Conservation (phyloP, 2,888 invertebrate genomes). For the Nemoura dubitans region DNA sequence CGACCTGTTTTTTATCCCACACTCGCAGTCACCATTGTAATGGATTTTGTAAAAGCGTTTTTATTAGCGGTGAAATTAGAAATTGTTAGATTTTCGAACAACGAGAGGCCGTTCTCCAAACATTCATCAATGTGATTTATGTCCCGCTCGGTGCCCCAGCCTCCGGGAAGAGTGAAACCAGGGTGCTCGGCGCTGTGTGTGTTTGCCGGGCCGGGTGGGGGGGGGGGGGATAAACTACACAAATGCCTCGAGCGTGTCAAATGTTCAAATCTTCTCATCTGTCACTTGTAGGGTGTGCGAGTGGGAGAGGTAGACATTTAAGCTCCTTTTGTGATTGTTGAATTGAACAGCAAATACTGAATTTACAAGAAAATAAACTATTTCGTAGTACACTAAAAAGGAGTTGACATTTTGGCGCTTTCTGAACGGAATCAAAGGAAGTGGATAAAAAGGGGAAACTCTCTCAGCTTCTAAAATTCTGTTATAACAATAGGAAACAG, state of each 20-base stretch:
- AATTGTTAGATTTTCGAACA: conserved; percentile 30
- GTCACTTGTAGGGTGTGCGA: conserved; percentile 39
- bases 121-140: conserved; percentile 49
- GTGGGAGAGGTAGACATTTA: background rate
- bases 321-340: conserved; percentile 32
- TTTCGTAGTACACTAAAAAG: background rate
- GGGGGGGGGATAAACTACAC: conserved; percentile 42
- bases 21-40: conserved; percentile 23
- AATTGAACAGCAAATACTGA: conserved; percentile 26
- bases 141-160: background rate
- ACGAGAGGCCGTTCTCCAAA: conserved; percentile 44
- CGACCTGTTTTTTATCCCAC: background rate
- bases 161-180: background rate
- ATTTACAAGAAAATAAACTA: conserved; percentile 32
- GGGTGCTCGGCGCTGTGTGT: background rate
- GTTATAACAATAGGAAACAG: background rate
- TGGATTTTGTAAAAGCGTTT: conserved; percentile 38
- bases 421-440: background rate
- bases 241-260: conserved; percentile 46
- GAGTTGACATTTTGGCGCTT: background rate
- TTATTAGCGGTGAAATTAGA: conserved; percentile 42
- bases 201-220: conserved; percentile 15
- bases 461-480: background rate
- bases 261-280: conserved; percentile 48
- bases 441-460: background rate